Percentiles rank a stretch among this genome's conserved stretches.
Conservation (phyloP, 30 jellyfish, hydroid and myxozoan species). For the Hydractinia symbiolongicarpus region DNA sequence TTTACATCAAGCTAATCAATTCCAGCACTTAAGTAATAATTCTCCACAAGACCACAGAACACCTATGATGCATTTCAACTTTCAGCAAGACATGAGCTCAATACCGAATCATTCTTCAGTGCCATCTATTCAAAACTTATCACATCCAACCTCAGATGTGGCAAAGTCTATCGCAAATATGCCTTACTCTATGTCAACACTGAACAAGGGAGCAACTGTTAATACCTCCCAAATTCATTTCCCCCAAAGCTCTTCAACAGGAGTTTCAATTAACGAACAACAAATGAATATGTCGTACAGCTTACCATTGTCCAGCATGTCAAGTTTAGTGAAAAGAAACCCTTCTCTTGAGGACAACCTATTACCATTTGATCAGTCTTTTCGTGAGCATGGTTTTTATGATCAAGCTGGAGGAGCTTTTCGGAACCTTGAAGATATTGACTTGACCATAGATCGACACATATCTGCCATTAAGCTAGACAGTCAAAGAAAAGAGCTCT, state of each 20-base stretch:
- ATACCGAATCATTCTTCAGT: not conserved
- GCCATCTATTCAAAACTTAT: not conserved
- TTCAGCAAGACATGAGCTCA: not conserved
- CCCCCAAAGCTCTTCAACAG: slow-evolving; percentile 21
- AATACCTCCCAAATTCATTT: slow-evolving; percentile 21
- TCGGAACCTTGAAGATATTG: slow-evolving; percentile 23
- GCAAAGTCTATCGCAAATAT: not conserved
- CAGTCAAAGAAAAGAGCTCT: slow-evolving; percentile 20
- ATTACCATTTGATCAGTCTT: not conserved
- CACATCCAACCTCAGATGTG: not conserved
- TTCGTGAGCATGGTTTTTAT: not conserved
- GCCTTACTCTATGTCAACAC: slow-evolving; percentile 13
- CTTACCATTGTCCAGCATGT: not conserved
- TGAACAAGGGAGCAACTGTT: not conserved
- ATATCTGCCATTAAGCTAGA: slow-evolving; percentile 22
- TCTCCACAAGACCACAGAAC: slow-evolving; percentile 12
- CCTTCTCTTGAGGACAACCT: slow-evolving; percentile 24
- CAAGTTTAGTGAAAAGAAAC: not conserved
- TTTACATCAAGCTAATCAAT: slow-evolving; percentile 21
- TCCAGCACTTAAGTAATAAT: not conserved
- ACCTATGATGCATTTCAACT: not conserved
- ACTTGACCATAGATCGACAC: slow-evolving; percentile 29
- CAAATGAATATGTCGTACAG: not conserved
- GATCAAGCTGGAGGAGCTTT: not conserved
- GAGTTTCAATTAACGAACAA: not conserved